Evolutionary conservation across 1,140 invertebrate genomes (phyloP), one percentile per base, ranked within the genome.

Genomic region (Drosophila teissieri): DNA sequence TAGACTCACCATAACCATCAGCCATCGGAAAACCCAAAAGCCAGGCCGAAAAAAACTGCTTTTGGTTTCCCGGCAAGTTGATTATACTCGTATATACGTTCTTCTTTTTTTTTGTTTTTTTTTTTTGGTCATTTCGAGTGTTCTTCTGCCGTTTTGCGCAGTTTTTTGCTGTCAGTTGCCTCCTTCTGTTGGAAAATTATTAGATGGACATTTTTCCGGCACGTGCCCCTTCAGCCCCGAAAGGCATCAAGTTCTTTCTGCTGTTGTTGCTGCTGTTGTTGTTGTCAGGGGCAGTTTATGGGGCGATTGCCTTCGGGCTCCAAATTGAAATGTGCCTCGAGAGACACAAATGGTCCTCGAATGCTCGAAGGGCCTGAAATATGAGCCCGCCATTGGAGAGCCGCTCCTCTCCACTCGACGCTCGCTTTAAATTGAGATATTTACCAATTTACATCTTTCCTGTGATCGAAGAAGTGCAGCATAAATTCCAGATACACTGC

Each of bases 311-410:
- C 74, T 78, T 74, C 31, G 61, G 76, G 73, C 49, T 61, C 81
- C 57, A 88, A 85, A 88, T 85, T 86, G 82, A 88, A 85, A 85
- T 86, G 73, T 75, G 68, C 84, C 78, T 80, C 82, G 37, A 45
- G 82, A 63, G 82, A 55, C 36, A 53, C 12, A 56, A 60, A 45
- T 12, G 40, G 44, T 37, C 53, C 53, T 60, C 56, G 56, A 79
- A 63, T 63, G 69, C 65, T 45, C 44, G 45, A 77, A 65, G 67
- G 60, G 57, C 68, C 63, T 76, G 48, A 70, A 78, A 63, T 54
- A 61, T 78, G 48, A 67, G 15, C 12, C 14, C 14, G 27, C 48
- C 11, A 34, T 60, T 52, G 49, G 15, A 27, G 5, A 15, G 31
- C 8, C 10, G 22, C 19, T 14, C 2, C 45, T 34, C 56, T 24